A percentile compares a stretch with the other conserved stretches of the same genome.
These are phyloP conservation scores for Lamprotornis superbus DNA, from an alignment of 2,113 vertebrate genomes.

Conservation along the genomic window DNA sequence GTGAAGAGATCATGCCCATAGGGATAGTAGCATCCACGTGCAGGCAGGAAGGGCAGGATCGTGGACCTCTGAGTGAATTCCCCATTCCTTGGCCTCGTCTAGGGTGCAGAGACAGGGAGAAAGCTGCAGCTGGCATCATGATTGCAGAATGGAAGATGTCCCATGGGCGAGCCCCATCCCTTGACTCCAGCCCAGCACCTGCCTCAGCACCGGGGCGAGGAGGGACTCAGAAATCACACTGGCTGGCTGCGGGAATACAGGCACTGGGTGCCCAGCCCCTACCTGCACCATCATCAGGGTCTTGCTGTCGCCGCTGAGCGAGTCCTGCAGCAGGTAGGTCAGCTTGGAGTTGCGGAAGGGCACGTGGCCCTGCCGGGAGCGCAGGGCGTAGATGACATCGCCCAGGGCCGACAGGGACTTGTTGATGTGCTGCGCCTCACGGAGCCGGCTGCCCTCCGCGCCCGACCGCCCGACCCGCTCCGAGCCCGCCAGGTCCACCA, in stretches of 20 bases:
- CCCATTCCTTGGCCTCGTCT: accelerated
- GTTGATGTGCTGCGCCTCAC: constrained; percentile 97
- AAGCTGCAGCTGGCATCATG: accelerated
- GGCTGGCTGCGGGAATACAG: accelerated
- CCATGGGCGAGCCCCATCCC: accelerated
- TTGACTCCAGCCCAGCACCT: background rate
- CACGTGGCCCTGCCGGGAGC: constrained; percentile 87
- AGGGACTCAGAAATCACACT: accelerated
- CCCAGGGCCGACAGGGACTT: constrained; percentile 91
- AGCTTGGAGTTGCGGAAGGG: constrained; percentile 98
- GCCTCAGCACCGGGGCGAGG: accelerated
- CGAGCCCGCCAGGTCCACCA: constrained; percentile 94
- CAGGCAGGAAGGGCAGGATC: background rate
- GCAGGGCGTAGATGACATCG: constrained; percentile 90
- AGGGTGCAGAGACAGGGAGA: background rate
- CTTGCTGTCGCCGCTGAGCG: constrained; percentile 93
- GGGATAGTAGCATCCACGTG: accelerated
- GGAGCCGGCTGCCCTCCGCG: constrained; percentile 87
- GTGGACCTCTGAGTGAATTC: accelerated
- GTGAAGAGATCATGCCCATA: accelerated
- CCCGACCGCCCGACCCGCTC: constrained; percentile 92
- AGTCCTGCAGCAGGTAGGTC: constrained; percentile 97
- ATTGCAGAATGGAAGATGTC: background rate
- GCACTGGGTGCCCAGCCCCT: background rate
- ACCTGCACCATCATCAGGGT: constrained; percentile 98